These are phyloP conservation scores for Cryptosula pallasiana DNA, from an alignment of 2,888 invertebrate species.

Conservation along the genomic window DNA sequence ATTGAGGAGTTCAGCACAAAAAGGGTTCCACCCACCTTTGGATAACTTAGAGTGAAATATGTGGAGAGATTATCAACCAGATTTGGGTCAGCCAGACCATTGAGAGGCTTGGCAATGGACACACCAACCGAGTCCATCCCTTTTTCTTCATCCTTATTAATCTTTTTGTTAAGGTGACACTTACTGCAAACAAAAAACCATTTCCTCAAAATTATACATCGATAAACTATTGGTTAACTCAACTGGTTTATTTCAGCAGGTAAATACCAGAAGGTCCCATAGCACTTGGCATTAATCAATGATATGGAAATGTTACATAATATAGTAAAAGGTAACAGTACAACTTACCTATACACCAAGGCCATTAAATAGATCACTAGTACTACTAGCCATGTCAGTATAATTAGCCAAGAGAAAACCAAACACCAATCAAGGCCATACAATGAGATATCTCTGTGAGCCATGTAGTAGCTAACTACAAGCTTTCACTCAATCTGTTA, in stretches of 20 bases:
- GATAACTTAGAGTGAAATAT: constrained; percentile 7
- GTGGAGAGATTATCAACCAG: constrained; percentile 13
- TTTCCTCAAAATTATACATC: no score
- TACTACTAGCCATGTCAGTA: background rate
- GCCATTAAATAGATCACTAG: background rate
- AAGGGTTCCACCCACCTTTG: background rate
- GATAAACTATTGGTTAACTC: no score
- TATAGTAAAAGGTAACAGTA: background rate
- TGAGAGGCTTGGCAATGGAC: constrained; percentile 24
- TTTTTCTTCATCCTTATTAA: constrained; percentile 11
- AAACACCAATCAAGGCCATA: background rate
- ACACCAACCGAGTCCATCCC: background rate
- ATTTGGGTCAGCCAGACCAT: constrained; percentile 20
- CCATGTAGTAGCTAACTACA: no score
- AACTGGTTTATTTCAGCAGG: no score
- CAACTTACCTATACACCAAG: background rate
- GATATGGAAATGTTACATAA: no score
- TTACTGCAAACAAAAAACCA: background rate
- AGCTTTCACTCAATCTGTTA: no score
- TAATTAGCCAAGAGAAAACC: background rate
- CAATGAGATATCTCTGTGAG: background rate
- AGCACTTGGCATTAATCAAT: no score
- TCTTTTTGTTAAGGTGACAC: background rate
- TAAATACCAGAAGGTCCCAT: no score
- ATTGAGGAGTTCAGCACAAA: no score